Percentiles rank a stretch among this genome's conserved stretches.
These are phyloP conservation scores for Neelides sp. DNA, from an alignment of 1,140 invertebrate species.

Conservation along the genomic window DNA sequence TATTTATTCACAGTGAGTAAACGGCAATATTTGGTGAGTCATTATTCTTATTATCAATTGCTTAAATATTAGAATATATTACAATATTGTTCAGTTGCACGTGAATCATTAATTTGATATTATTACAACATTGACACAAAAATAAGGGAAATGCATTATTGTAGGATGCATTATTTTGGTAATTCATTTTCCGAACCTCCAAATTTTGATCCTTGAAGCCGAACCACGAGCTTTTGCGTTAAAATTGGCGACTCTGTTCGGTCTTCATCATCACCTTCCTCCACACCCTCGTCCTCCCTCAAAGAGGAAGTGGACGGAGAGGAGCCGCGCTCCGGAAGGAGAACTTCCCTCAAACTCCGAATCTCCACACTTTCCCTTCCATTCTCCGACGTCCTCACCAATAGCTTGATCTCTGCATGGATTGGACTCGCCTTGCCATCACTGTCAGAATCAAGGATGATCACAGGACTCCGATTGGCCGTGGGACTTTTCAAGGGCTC, in stretches of 20 bases:
- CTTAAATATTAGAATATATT: no score
- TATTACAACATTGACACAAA: no score
- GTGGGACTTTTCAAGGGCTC: slow-evolving; percentile 19
- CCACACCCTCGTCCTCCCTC: slow-evolving; percentile 11
- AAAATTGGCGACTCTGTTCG: slow-evolving; percentile 23
- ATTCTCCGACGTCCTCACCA: slow-evolving; percentile 40
- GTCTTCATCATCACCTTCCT: slow-evolving; percentile 1
- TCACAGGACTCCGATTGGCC: background rate
- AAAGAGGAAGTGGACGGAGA: slow-evolving; percentile 16
- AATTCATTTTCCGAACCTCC: no score
- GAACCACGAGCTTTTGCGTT: slow-evolving; percentile 28
- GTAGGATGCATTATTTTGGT: no score
- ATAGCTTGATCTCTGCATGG: slow-evolving; percentile 41
- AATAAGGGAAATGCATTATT: slow-evolving; percentile 8
- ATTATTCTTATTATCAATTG: no score
- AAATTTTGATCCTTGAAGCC: slow-evolving; percentile 26
- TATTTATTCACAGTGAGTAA: no score
- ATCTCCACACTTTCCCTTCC: slow-evolving; percentile 44
- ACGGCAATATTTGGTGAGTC: no score
- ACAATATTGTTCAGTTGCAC: no score
- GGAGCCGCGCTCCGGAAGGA: slow-evolving; percentile 31
- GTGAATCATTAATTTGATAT: no score
- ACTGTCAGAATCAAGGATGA: slow-evolving; percentile 12
- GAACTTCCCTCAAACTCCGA: slow-evolving; percentile 40
- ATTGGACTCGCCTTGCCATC: slow-evolving; percentile 29